These are phyloP conservation scores for Trilocha varians DNA, from an alignment of 2,888 invertebrate genomes.

Conservation along the genomic window DNA sequence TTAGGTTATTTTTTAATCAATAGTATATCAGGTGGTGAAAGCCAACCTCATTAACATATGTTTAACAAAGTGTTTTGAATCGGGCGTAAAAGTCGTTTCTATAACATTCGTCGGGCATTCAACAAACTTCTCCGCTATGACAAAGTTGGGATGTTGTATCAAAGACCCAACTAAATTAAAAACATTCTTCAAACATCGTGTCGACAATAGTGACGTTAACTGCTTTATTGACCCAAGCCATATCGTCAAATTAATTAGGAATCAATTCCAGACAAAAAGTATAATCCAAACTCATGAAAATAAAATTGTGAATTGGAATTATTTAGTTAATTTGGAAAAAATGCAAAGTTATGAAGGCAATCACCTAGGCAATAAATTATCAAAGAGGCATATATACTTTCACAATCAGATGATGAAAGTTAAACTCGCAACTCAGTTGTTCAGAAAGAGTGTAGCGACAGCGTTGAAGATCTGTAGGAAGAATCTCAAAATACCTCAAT, in stretches of 20 bases:
- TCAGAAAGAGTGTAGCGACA: too few species aligned
- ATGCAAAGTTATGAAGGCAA: constrained; percentile 13
- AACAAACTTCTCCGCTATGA: not conserved
- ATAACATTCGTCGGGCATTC: too few species aligned
- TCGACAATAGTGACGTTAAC: constrained; percentile 2
- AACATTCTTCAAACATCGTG: constrained; percentile 5
- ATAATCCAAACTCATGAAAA: constrained; percentile 5
- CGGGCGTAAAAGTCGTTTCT: too few species aligned
- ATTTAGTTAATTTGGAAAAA: constrained; percentile 9
- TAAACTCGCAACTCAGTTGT: constrained; percentile 13
- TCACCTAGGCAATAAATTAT: constrained; percentile 12
- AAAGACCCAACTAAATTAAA: not conserved
- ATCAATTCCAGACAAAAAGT: constrained; percentile 11
- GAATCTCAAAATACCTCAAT: too few species aligned
- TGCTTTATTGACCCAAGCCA: constrained; percentile 12
- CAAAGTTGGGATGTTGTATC: constrained; percentile 13
- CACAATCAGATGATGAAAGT: constrained; percentile 15
- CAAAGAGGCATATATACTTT: constrained; percentile 10
- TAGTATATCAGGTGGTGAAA: constrained; percentile 8
- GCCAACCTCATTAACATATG: constrained; percentile 11
- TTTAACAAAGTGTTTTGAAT: constrained; percentile 5
- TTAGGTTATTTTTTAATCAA: constrained; percentile 14
- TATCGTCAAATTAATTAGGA: constrained; percentile 14
- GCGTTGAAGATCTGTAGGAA: too few species aligned
- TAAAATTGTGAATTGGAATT: constrained; percentile 9